These are phyloP conservation scores for Apotomis betuletana DNA, from an alignment of 2,888 invertebrate species.

Conservation along the genomic window DNA sequence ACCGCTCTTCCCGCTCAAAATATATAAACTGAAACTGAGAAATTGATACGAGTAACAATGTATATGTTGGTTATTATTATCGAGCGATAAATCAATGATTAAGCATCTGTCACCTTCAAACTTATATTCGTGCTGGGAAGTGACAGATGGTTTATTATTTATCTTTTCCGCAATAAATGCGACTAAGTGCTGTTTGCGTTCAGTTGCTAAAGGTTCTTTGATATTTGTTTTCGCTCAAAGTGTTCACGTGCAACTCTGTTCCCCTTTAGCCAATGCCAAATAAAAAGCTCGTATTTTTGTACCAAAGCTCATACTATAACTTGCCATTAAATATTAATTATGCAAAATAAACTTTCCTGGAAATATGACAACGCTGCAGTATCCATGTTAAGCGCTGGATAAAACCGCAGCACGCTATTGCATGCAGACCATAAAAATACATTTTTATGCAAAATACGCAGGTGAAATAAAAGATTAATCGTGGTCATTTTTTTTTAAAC, in stretches of 20 bases:
- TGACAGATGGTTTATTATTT: too few species aligned
- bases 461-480: not conserved
- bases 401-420: conserved; percentile 33
- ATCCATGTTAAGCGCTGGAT: conserved; percentile 7
- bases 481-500: not conserved
- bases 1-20: too few species aligned
- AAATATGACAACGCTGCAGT: conserved; percentile 24
- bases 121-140: too few species aligned
- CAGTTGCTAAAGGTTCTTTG: too few species aligned
- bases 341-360: conserved; percentile 31
- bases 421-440: conserved; percentile 24
- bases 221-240: too few species aligned
- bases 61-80: too few species aligned
- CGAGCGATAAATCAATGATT: too few species aligned
- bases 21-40: too few species aligned
- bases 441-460: conserved; percentile 29
- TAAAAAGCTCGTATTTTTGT: not conserved
- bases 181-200: too few species aligned
- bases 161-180: too few species aligned
- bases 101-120: too few species aligned
- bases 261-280: not conserved
- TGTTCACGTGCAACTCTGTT: not conserved
- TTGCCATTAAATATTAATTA: conserved; percentile 33
- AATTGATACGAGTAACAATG: too few species aligned
- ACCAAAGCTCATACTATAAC: conserved; percentile 11